phyloP scores from a whole-genome alignment of 2,797 vertebrate genomes.

The Delichon dasypus region DNA sequence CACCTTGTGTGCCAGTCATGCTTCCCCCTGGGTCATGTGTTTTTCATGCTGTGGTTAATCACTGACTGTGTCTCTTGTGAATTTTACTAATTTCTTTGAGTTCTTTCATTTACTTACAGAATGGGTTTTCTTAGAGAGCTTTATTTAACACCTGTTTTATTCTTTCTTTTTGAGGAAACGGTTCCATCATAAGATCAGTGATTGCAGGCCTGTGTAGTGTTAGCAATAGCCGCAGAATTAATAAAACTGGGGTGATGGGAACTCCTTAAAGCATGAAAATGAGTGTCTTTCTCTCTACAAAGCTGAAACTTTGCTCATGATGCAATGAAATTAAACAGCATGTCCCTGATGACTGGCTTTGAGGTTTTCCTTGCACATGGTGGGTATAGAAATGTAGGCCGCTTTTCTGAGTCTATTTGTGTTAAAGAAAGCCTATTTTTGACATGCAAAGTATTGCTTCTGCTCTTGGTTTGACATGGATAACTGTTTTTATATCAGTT shows the following conservation, averaged over 20 bases:
- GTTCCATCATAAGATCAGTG: background rate
- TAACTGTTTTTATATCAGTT: background rate
- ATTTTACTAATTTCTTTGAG: conserved; percentile 22
- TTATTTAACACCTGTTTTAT: background rate
- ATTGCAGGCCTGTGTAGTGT: background rate
- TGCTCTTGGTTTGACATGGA: background rate
- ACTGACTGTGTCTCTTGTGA: conserved; percentile 7
- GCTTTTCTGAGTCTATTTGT: background rate
- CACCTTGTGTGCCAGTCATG: conserved; percentile 10
- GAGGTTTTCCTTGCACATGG: background rate
- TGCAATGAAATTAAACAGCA: background rate
- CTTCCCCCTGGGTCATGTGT: conserved; percentile 39
- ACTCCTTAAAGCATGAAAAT: background rate
- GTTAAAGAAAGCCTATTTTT: background rate
- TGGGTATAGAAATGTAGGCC: background rate
- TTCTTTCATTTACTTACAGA: background rate
- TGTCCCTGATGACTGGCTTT: background rate
- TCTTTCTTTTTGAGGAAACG: background rate
- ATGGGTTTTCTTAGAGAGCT: background rate
- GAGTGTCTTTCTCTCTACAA: background rate
- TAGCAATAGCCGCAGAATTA: background rate
- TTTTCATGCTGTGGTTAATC: conserved; percentile 31
- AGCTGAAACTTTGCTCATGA: background rate
- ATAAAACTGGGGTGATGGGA: background rate
- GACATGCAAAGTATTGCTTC: background rate